Base-by-base conservation (phyloP, 2,888 invertebrate species). In the Netelia melanura region DNA sequence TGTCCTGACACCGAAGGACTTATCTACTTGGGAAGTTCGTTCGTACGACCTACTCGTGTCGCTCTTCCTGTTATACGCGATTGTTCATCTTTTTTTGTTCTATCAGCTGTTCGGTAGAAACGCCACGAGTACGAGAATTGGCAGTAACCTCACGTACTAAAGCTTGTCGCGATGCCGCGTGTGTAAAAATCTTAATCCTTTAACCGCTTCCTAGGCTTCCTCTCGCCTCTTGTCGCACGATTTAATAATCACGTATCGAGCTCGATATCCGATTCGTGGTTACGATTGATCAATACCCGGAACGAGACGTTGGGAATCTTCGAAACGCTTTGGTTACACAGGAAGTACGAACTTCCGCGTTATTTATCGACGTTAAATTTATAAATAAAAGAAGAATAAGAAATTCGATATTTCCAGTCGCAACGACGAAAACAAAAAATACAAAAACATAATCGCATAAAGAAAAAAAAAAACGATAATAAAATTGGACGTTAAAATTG, bases 121-220 rank as follows among this genome's bases (percentile, higher is more conserved):
- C 10, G 62, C n/a, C n/a, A 30, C 38, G 43, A 56, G 14, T 58
- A 38, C 38, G 38, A 56, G 21, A 71, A 71, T 89, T 87, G 70
- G 82, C 52, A 88, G 89, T 87, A 88, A 88, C 86, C 89, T 89
- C 90, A 89, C 89, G 89, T 89, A 86, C 70, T 70, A 52, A 85
- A 83, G 83, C 84, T 87, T 76, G 71, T 38, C 38, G 56, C 81
- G 48, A 83, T 84, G 85, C 84, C 80, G 48, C 80, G 85, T 78
- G 81, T 72, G 68, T 77, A 76, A 78, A 83, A 89, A 86, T 86
- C 86, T 81, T 84, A 67, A 54, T 71, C 75, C 82, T 70, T 75
- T 76, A 11, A 74, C 68, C 71, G 68, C 67, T 54, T 38, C 83
- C 77, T 54, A 70, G 62, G 62, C 81, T 58, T 68, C 44, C 70